Conservation (phyloP, 2,113 vertebrate genomes). For the Odobenus rosmarus region DNA sequence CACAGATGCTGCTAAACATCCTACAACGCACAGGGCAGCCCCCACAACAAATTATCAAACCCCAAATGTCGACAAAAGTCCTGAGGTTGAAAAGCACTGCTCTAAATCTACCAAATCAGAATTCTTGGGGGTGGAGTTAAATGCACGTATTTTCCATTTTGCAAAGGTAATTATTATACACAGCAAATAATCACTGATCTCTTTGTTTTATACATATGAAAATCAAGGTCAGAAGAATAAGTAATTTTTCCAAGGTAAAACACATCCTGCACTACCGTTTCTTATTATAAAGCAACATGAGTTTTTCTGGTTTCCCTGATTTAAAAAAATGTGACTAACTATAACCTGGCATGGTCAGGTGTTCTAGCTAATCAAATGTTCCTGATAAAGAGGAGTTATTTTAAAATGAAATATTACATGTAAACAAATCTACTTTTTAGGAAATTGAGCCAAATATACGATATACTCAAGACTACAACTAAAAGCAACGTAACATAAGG, state of each 20-base stretch:
- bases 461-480: neutral
- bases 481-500: neutral
- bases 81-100: neutral
- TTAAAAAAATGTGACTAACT: neutral
- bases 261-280: neutral
- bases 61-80: neutral
- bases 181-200: neutral
- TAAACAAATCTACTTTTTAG: neutral
- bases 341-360: neutral
- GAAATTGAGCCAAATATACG: neutral
- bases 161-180: neutral
- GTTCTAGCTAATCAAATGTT: neutral
- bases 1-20: neutral
- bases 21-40: neutral
- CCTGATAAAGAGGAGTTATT: neutral
- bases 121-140: neutral
- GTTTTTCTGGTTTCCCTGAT: conserved; percentile 15
- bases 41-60: neutral
- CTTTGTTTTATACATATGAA: neutral
- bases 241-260: neutral
- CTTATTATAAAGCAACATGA: neutral
- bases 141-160: neutral
- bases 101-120: neutral
- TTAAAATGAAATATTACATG: neutral
- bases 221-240: conserved; percentile 12